Percentiles rank a stretch among this genome's conserved stretches.
phyloP scores from a whole-genome alignment of 2,113 vertebrate species.

The Petromus typicus region DNA sequence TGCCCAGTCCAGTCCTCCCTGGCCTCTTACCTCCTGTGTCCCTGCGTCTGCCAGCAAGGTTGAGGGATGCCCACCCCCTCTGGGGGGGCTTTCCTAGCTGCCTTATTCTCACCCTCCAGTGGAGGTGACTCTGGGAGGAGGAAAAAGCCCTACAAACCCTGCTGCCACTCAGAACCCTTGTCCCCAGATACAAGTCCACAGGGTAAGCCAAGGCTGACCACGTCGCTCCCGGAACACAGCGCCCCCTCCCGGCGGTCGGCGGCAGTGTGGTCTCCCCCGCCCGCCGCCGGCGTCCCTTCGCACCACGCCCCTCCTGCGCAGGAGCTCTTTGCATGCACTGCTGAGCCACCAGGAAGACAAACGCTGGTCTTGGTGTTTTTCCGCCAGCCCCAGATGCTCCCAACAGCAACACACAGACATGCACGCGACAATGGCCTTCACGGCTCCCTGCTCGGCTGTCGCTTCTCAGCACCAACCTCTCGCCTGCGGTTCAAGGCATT shows the following conservation, averaged over 20 bases:
- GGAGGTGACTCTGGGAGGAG: neutral
- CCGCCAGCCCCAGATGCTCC: neutral
- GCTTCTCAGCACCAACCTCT: neutral
- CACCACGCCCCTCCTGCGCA: neutral
- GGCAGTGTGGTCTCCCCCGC: neutral
- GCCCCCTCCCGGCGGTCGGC: neutral
- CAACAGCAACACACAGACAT: neutral
- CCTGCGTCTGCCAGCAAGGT: neutral
- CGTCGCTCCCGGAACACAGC: neutral
- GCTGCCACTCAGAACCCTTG: neutral
- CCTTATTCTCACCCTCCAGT: neutral
- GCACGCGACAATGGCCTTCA: neutral
- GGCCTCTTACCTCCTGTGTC: too few species aligned
- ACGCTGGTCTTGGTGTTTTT: neutral
- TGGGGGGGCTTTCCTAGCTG: neutral
- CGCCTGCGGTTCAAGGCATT: neutral
- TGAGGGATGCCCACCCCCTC: neutral
- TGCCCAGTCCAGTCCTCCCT: too few species aligned
- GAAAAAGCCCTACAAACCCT: neutral
- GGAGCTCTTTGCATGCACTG: neutral
- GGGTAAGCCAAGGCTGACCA: neutral
- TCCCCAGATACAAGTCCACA: accelerated
- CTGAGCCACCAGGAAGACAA: neutral
- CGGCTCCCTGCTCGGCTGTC: neutral
- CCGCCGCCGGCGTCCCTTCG: neutral